A percentile compares a stretch with the other conserved stretches of the same genome.
Evolutionary conservation across 2,113 vertebrate species (phyloP).

Genomic region (Diphyllodes magnificus): DNA sequence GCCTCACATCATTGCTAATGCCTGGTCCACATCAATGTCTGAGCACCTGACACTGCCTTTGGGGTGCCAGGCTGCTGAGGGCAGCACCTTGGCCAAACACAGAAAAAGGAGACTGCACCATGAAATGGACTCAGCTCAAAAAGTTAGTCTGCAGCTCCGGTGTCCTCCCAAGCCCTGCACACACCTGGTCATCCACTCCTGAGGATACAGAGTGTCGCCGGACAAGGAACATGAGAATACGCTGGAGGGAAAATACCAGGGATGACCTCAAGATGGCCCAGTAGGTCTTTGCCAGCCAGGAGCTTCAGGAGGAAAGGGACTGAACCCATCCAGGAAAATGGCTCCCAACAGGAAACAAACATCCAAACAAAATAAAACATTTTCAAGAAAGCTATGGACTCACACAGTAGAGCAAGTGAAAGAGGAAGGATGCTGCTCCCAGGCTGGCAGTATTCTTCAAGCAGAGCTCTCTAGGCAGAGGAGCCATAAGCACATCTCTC

Average conservation of each 20-base stretch:
- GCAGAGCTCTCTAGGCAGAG: background rate
- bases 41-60: background rate
- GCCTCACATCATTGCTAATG: background rate
- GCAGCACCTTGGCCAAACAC: background rate
- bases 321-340: conserved; percentile 44
- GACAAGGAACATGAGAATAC: background rate
- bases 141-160: background rate
- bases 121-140: background rate
- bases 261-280: conserved; percentile 65
- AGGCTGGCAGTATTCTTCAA: background rate
- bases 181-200: background rate
- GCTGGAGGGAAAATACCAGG: conserved; percentile 56
- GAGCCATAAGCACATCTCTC: background rate
- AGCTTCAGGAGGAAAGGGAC: conserved; percentile 6
- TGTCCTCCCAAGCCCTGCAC: background rate
- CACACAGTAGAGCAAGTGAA: background rate
- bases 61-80: background rate
- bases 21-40: background rate
- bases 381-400: background rate
- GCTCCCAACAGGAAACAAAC: conserved; percentile 40
- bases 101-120: background rate
- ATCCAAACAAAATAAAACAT: conserved; percentile 11
- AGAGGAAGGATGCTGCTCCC: background rate
- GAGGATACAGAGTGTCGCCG: background rate
- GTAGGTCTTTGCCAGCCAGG: conserved; percentile 50